Base-by-base conservation (phyloP, 2,888 invertebrate species). In the Drosophila imparisetae region DNA sequence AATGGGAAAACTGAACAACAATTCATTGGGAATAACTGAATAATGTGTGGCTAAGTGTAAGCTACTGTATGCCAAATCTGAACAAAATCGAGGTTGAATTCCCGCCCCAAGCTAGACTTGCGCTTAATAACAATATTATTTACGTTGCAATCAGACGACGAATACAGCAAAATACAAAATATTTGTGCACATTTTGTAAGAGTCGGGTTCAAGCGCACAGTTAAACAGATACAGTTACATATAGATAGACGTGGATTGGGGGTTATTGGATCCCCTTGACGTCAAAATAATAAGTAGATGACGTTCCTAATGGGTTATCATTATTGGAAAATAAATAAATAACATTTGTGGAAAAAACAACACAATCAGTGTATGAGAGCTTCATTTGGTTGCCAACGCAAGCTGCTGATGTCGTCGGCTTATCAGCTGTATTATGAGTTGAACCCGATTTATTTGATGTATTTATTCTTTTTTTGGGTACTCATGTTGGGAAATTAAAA, bases 161-260 rank as follows among this genome's bases (percentile, higher is more conserved):
- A 15, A 30, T 8, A n/a, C 34, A 40, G 29, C 32, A 52, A 58
- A 60, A 60, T 34, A 54, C 54, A 69, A 65, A 73, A 66, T 73
- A 77, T 80, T 80, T 76, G 63, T 80, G 77, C 72, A 80, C 24
- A 62, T 54, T 21, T 32, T 27, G 13, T 58, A 61, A 69, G 57
- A 65, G 29, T 36, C 42, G 71, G 65, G 81, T 72, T 81, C 81
- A 81, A 66, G 66, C 48, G 64, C 36, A 42, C 49, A 54, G 38
- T 38, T 24, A 60, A 63, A 52, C 64, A 50, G 59, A 60, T 36
- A 57, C 34, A 21, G 54, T 49, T 59, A 38, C 13, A 67, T 27
- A 10, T 27, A 38, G n/a, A 55, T 10, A 29, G n/a, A 52, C 24
- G 29, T 29, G 29, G 7, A 29, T 7, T 29, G 29, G 29, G 29